Percentiles rank a stretch among this genome's conserved stretches.
These are phyloP conservation scores for Distichodus sexfasciatus DNA, from an alignment of 2,797 vertebrate species.

Conservation along the genomic window DNA sequence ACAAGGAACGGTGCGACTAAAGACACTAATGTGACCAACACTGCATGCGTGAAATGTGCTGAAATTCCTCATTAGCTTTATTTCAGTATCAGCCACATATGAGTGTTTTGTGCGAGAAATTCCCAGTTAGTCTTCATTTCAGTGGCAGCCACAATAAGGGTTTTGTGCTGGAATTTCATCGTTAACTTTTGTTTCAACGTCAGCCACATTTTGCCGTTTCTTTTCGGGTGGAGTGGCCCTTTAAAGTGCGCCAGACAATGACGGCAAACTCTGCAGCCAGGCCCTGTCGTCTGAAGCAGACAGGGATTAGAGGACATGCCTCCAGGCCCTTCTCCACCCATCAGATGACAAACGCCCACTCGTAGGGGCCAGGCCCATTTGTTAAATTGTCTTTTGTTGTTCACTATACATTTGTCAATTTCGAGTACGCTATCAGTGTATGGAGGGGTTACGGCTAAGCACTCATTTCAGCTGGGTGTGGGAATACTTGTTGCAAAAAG, in stretches of 20 bases:
- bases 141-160: too few species aligned
- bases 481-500: slow-evolving; percentile 54
- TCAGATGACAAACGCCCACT: slow-evolving; percentile 19
- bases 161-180: too few species aligned
- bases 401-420: not conserved
- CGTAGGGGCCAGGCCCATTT: not conserved
- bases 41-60: too few species aligned
- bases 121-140: too few species aligned
- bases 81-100: too few species aligned
- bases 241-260: slow-evolving; percentile 73
- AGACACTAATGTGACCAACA: too few species aligned
- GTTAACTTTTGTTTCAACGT: too few species aligned
- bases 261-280: slow-evolving; percentile 60
- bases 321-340: slow-evolving; percentile 33
- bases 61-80: too few species aligned
- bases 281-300: slow-evolving; percentile 52
- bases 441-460: not conserved
- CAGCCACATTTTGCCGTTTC: too few species aligned
- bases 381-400: slow-evolving; percentile 13
- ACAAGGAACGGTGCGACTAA: too few species aligned
- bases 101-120: too few species aligned
- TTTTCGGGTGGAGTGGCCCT: too few species aligned
- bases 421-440: slow-evolving; percentile 8
- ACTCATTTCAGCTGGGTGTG: slow-evolving; percentile 55
- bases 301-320: slow-evolving; percentile 50